Evolutionary conservation across 2,888 invertebrate species (phyloP), one percentile per base, ranked within the genome.

Genomic region (Endomychus coccineus): DNA sequence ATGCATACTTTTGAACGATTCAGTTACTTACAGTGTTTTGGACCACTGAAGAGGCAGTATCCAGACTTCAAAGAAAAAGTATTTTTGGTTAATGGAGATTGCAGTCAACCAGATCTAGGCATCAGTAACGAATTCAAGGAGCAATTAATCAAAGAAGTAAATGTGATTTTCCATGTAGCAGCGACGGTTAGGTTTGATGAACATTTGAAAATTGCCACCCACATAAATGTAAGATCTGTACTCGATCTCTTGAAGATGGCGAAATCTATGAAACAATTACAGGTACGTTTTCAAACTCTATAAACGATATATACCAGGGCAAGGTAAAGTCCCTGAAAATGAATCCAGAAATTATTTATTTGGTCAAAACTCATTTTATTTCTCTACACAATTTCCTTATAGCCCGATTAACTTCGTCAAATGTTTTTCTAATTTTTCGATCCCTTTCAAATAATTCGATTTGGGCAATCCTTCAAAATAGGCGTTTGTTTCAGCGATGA

Each of bases 61-160:
- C 78, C 79, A 0, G 78, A 80, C 47, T 78, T 77, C n/a, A 67
- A 74, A 4, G 74, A 74, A 51, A 71, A 73, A 43, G 63, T 76
- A 3, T 68, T 71, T n/a, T 70, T 70, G 1, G 45, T 65, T 3
- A 51, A 70, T 1, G 80, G 80, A 0, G 79, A 80, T 42, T 75
- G 79, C 63, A 67, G 71, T 27, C 49, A 71, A 10, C 73, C 75
- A 0, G 73, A 71, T 1, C 59, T 80, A 2, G 80, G 79, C 0
- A 66, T 81, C 14, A 73, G 70, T 7, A 61, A 70, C 0, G 67
- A 69, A 13, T 78, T 80, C 38, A 66, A 71, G 37, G 67, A 69
- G 40, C 64, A 62, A 2, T 61, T 80, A 2, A 57, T 64, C 3
- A 62, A 68, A 13, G 66, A 71, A 46, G 72, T 75, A 22, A 62